These are phyloP conservation scores for Kuschelorhynchus macadamiae DNA, from an alignment of 2,888 invertebrate genomes.

Conservation along the genomic window DNA sequence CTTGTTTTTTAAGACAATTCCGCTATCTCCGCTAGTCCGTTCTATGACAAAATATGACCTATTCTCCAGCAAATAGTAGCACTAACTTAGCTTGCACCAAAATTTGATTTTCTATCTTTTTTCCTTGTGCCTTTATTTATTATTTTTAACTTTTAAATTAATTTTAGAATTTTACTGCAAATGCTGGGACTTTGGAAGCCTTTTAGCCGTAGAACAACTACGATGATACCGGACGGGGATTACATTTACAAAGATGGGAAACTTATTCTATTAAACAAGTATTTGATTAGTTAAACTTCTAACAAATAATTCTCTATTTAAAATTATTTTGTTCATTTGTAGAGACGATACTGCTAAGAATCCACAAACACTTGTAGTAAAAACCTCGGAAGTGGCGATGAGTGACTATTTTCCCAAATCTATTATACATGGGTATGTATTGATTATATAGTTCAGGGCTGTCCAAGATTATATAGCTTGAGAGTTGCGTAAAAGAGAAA, in stretches of 20 bases:
- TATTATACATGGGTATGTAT: slow-evolving; percentile 30
- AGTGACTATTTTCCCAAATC: slow-evolving; percentile 40
- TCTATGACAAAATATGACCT: no score
- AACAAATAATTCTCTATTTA: neutral
- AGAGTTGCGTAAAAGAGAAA: no score
- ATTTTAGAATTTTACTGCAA: slow-evolving; percentile 35
- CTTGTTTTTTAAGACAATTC: no score
- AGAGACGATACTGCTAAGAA: neutral
- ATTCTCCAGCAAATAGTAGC: no score
- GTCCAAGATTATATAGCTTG: neutral
- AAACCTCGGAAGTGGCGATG: slow-evolving; percentile 9
- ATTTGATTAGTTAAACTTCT: neutral
- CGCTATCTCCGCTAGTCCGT: no score
- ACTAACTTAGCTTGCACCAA: no score
- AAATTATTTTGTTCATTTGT: slow-evolving; percentile 3
- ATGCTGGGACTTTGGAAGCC: slow-evolving; percentile 41
- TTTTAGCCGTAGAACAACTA: slow-evolving; percentile 1
- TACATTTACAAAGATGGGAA: slow-evolving; percentile 25
- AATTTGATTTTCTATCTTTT: no score
- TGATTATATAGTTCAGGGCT: neutral
- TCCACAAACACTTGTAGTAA: slow-evolving; percentile 1
- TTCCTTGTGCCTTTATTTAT: no score
- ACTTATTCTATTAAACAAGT: neutral
- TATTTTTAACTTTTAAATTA: neutral
- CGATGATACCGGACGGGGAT: slow-evolving; percentile 29